Evolutionary conservation across 2,797 vertebrate genomes (phyloP).

Genomic region (Xenopus petersii): DNA sequence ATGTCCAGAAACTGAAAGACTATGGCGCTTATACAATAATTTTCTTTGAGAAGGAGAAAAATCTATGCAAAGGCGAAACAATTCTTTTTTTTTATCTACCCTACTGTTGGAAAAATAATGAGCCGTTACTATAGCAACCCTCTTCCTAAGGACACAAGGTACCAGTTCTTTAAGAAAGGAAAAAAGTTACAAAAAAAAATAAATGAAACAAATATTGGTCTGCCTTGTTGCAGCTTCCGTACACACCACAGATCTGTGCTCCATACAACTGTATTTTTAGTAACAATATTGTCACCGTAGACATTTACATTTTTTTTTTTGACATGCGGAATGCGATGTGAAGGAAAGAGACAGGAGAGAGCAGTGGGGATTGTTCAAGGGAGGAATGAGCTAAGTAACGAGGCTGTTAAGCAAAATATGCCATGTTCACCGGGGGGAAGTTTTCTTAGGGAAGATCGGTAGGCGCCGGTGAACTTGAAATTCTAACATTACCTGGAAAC

Average conservation of each 20-base stretch:
- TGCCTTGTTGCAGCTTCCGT: conserved; percentile 28
- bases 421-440: conserved; percentile 29
- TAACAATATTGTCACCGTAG: conserved; percentile 11
- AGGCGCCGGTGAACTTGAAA: conserved; percentile 14
- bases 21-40: not conserved
- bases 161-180: conserved; percentile 46
- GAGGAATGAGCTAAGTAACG: conserved; percentile 9
- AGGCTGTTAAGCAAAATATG: conserved; percentile 32
- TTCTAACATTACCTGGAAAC: not conserved
- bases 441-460: conserved; percentile 5
- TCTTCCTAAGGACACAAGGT: conserved; percentile 54
- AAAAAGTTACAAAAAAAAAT: conserved; percentile 50
- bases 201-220: conserved; percentile 55
- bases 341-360: conserved; percentile 10
- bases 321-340: conserved; percentile 19
- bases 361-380: conserved; percentile 19
- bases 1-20: not conserved
- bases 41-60: conserved; percentile 13
- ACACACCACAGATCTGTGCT: not conserved
- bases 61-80: conserved; percentile 30
- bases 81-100: conserved; percentile 54
- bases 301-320: conserved; percentile 30
- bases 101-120: conserved; percentile 68
- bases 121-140: conserved; percentile 71
- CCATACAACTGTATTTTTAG: conserved; percentile 41